Evolutionary conservation across 2,888 invertebrate species (phyloP).

Genomic region (Cataglyphis rosenhaueri): DNA sequence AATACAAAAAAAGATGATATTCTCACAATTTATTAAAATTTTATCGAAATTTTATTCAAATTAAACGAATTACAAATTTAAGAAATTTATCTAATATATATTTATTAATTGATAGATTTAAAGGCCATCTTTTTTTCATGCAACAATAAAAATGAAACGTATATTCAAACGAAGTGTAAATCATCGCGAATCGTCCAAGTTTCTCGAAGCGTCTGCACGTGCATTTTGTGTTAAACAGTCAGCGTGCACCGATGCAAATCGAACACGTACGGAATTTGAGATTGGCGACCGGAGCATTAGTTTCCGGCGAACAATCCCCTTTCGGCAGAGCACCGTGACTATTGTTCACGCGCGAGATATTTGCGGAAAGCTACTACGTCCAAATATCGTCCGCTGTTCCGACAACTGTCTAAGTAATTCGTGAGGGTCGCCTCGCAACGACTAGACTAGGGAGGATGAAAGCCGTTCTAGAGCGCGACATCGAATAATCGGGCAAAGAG

Average conservation of each 20-base stretch:
- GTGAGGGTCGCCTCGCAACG: conserved; percentile 52
- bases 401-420: conserved; percentile 68
- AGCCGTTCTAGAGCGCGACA: conserved; percentile 35
- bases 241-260: conserved; percentile 18
- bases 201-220: neutral
- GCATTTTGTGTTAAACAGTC: conserved; percentile 8
- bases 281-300: conserved; percentile 44
- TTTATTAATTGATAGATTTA: neutral
- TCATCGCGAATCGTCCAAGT: conserved; percentile 1
- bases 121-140: neutral
- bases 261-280: conserved; percentile 51
- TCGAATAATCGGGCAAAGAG: conserved; percentile 15
- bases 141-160: neutral
- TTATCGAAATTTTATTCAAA: neutral
- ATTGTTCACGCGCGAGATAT: conserved; percentile 67
- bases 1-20: neutral
- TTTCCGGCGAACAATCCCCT: conserved; percentile 50
- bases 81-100: neutral
- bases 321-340: conserved; percentile 35
- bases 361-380: conserved; percentile 47
- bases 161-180: neutral
- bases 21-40: neutral
- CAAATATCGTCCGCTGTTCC: conserved; percentile 63
- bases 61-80: neutral
- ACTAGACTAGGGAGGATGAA: conserved; percentile 35